Percentiles rank a stretch among this genome's conserved stretches.
Evolutionary conservation across 2,797 vertebrate species (phyloP).

Genomic region (Coracias cyanogaster): DNA sequence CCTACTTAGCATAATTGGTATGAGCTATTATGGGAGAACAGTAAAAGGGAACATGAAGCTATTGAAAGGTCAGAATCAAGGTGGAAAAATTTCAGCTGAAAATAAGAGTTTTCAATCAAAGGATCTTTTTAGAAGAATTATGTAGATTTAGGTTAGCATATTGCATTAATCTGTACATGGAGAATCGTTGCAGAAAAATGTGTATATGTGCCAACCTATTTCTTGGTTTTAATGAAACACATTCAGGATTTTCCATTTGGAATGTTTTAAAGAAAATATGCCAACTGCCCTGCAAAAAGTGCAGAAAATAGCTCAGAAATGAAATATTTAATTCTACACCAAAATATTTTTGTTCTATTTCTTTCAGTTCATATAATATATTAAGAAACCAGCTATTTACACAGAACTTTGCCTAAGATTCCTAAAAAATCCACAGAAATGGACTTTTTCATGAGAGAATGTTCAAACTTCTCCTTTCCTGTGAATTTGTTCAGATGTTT

Average conservation of each 20-base stretch:
- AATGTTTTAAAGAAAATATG: neutral
- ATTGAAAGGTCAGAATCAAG: neutral
- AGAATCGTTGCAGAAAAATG: neutral
- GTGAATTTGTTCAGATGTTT: neutral
- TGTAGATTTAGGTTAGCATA: neutral
- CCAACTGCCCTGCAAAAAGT: neutral
- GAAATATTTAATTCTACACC: neutral
- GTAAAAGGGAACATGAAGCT: neutral
- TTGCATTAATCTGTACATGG: neutral
- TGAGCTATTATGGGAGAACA: neutral
- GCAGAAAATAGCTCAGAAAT: neutral
- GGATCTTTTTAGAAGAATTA: neutral
- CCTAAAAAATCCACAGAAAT: neutral
- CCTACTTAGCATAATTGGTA: neutral
- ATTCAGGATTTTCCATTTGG: neutral
- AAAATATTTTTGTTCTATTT: neutral
- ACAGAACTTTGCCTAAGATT: neutral
- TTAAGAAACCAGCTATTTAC: neutral
- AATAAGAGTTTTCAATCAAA: neutral
- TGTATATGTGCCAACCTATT: neutral
- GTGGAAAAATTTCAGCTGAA: neutral
- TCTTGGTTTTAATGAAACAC: neutral
- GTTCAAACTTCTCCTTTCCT: neutral
- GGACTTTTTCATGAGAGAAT: accelerated
- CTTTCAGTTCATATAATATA: neutral